Base-by-base conservation (phyloP, 2,888 invertebrate species). In the Onchidella celtica region DNA sequence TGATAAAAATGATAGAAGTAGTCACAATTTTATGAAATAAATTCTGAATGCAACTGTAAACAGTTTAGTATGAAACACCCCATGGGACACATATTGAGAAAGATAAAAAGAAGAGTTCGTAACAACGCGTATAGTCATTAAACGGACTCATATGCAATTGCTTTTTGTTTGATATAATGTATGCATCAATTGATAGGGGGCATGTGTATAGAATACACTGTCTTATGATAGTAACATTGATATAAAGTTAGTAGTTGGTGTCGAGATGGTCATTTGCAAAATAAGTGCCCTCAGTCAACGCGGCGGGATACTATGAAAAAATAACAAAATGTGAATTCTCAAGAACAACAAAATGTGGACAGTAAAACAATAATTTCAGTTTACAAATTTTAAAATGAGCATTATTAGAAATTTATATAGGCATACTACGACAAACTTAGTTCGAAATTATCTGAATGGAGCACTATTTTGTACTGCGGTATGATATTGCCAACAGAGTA, bases 401-500 rank as follows among this genome's bases (percentile, higher is more conserved):
- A n/a, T n/a, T n/a, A n/a, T n/a, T n/a, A n/a, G n/a, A n/a, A n/a
- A n/a, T n/a, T n/a, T n/a, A n/a, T n/a, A n/a, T n/a, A n/a, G n/a
- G n/a, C n/a, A n/a, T n/a, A n/a, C n/a, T n/a, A n/a, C n/a, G n/a
- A n/a, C n/a, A n/a, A n/a, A n/a, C n/a, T n/a, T n/a, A n/a, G n/a
- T n/a, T n/a, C 24, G 3, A 1, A 27, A 0, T 61, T 9, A 14
- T 14, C 21, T 2, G 21, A 38, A 21, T 47, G 21, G 17, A 9
- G 40, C 2, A 27, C 65, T 75, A 75, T 75, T 29, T 75, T 65
- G 63, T 34, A 14, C 24, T 38, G 38, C 75, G 75, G 47, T n/a
- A 17, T n/a, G 21, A 27, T 6, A 38, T 29, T 3, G 29, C 29
- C 40, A 47, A 47, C n/a, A 65, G 11, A 6, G 40, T 24, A 55